Evolutionary conservation across 2,797 vertebrate genomes (phyloP).

Genomic region (Anguilla anguilla): DNA sequence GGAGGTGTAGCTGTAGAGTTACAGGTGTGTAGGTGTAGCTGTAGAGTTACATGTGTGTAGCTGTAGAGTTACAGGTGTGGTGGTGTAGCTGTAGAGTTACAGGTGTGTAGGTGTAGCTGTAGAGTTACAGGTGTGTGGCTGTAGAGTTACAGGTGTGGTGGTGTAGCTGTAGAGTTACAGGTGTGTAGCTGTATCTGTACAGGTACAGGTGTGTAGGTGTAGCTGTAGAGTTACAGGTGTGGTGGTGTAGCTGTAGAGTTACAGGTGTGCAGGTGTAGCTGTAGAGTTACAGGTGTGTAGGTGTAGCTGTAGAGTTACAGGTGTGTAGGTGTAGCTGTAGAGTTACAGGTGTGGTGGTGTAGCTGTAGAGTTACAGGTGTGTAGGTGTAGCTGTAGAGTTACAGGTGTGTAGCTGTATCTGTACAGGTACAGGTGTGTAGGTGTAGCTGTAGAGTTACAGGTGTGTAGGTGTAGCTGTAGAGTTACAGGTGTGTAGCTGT

Average conservation of each 20-base stretch:
- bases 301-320: neutral
- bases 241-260: too few relatives aligned
- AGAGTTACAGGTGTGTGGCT: neutral
- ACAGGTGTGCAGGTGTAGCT: neutral
- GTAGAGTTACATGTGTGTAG: neutral
- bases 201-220: neutral
- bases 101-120: neutral
- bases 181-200: too few relatives aligned
- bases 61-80: neutral
- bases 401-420: neutral
- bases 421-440: neutral
- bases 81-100: neutral
- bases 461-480: neutral
- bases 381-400: neutral
- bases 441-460: neutral
- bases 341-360: neutral
- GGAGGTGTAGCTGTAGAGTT: neutral
- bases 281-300: neutral
- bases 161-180: too few relatives aligned
- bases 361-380: neutral
- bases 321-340: neutral
- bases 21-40: neutral
- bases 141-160: too few relatives aligned
- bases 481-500: neutral
- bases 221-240: neutral